Percentiles rank a stretch among this genome's conserved stretches.
Conservation (phyloP, 1,140 invertebrate genomes). For the Oedothorax gibbosus region DNA sequence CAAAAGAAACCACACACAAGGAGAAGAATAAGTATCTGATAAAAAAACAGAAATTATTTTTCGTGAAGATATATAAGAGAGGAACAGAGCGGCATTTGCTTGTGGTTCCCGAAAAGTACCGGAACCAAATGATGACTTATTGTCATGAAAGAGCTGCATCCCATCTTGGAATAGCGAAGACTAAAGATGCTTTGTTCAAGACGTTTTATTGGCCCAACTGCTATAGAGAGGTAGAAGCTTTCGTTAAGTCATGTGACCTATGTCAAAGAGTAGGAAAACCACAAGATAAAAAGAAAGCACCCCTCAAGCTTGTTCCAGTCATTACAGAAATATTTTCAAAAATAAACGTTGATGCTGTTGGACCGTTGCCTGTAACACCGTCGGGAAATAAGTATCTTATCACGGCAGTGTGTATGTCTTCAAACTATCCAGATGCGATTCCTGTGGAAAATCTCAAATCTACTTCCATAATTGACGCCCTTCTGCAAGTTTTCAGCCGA, state of each 20-base stretch:
- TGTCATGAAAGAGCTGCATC: neutral
- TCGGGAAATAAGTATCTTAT: conserved; percentile 8
- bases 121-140: neutral
- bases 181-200: neutral
- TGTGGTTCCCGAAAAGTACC: neutral
- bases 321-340: conserved; percentile 22
- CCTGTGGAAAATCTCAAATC: neutral
- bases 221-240: neutral
- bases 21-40: neutral
- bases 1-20: neutral
- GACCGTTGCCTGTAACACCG: neutral
- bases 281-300: neutral
- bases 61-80: neutral
- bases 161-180: neutral
- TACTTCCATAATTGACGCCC: neutral
- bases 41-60: neutral
- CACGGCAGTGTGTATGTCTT: neutral
- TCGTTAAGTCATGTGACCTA: neutral
- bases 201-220: conserved; percentile 4
- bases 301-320: neutral
- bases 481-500: conserved; percentile 14
- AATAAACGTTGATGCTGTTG: neutral
- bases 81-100: neutral
- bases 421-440: conserved; percentile 17
- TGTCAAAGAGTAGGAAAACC: conserved; percentile 1